These are phyloP conservation scores for Megaleporinus macrocephalus DNA, from an alignment of 2,113 vertebrate genomes.

Conservation along the genomic window DNA sequence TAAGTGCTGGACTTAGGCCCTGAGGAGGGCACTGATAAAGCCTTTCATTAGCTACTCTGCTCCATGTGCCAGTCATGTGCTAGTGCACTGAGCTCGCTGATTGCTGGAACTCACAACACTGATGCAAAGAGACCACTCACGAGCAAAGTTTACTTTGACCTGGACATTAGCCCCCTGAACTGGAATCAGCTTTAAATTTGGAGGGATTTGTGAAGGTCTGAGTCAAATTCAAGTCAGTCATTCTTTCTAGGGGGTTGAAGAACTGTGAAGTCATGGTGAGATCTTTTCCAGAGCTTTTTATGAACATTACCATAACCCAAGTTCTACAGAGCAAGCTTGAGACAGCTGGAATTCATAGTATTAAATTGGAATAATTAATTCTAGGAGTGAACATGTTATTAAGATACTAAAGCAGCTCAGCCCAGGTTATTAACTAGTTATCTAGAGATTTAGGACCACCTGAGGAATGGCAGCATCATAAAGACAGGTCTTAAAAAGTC, in stretches of 20 bases:
- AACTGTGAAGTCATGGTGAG: not conserved
- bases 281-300: not conserved
- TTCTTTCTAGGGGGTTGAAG: not conserved
- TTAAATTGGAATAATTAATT: not conserved
- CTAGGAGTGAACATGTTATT: too few relatives aligned
- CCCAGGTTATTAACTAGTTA: too few relatives aligned
- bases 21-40: conserved; percentile 59
- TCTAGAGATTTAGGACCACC: too few relatives aligned
- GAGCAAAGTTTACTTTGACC: not conserved
- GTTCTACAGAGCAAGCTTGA: not conserved
- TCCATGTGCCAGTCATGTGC: conserved; percentile 25
- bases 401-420: too few relatives aligned
- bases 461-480: too few relatives aligned
- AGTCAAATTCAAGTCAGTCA: not conserved
- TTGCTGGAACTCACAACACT: conserved; percentile 10
- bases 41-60: conserved; percentile 27
- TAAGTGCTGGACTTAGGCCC: conserved; percentile 47
- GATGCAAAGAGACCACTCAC: not conserved
- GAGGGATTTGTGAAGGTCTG: not conserved
- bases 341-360: not conserved
- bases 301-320: not conserved
- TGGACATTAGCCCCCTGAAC: not conserved
- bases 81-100: conserved; percentile 8
- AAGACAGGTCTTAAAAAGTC: too few relatives aligned
- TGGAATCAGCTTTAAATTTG: not conserved